phyloP scores from a whole-genome alignment of 1,140 invertebrate genomes.

The Chrysomallon squamiferum region DNA sequence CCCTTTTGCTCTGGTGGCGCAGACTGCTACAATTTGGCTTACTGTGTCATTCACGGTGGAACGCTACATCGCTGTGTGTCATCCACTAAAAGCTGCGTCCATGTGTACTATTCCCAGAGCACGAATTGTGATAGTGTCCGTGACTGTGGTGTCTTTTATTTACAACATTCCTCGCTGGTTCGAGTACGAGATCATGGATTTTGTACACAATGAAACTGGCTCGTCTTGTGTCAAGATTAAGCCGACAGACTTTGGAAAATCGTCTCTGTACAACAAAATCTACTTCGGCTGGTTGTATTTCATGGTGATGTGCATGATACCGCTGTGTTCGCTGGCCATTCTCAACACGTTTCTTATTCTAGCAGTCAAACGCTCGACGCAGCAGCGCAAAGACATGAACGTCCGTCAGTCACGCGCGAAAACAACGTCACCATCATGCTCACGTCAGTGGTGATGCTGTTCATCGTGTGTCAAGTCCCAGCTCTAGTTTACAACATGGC shows the following conservation, averaged over 20 bases:
- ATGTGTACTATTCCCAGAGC: constrained; percentile 91
- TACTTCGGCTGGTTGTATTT: constrained; percentile 94
- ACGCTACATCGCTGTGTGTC: constrained; percentile 94
- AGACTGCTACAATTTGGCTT: constrained; percentile 91
- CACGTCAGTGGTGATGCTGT: constrained; percentile 90
- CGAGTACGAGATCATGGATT: constrained; percentile 60
- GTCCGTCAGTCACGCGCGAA: constrained; percentile 57
- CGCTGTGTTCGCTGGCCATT: constrained; percentile 82
- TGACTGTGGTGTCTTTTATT: constrained; percentile 80
- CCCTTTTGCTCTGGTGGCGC: constrained; percentile 85
- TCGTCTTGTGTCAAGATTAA: constrained; percentile 66
- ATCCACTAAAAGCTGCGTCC: constrained; percentile 84
- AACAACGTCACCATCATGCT: constrained; percentile 82
- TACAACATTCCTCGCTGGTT: constrained; percentile 84
- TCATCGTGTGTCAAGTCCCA: constrained; percentile 90
- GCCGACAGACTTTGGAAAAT: constrained; percentile 74
- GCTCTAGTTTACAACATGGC: constrained; percentile 86
- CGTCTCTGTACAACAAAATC: constrained; percentile 76
- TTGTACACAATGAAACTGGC: constrained; percentile 30
- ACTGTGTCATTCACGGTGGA: constrained; percentile 95
- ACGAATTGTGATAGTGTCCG: constrained; percentile 82
- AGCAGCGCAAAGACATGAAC: constrained; percentile 52
- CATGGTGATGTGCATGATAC: constrained; percentile 89
- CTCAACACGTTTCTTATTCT: constrained; percentile 88
- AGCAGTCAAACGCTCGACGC: constrained; percentile 57